Percentiles rank a stretch among this genome's conserved stretches.
phyloP scores from a whole-genome alignment of 1,140 invertebrate genomes.

The Nasonia vitripennis region DNA sequence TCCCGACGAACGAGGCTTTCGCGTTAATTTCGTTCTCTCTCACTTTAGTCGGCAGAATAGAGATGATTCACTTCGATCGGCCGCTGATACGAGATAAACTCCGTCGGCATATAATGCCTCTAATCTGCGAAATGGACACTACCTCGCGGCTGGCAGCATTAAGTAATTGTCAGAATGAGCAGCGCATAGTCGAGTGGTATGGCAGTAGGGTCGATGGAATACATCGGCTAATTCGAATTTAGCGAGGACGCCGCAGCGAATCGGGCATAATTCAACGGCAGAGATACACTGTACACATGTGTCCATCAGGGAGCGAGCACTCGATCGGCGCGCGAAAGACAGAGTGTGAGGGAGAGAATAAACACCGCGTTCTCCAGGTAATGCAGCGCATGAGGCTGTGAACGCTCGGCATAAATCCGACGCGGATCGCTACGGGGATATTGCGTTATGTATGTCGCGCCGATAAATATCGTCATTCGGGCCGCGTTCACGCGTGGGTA shows the following conservation, averaged over 20 bases:
- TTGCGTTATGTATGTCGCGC: slow-evolving; percentile 11
- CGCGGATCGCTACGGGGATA: neutral
- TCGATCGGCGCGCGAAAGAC: neutral
- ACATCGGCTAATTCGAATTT: neutral
- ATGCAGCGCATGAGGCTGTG: neutral
- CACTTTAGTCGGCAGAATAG: too few species aligned
- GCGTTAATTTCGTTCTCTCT: too few species aligned
- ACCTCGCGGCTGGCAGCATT: neutral
- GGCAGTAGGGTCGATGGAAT: neutral
- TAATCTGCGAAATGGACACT: neutral
- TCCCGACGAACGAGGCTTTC: too few species aligned
- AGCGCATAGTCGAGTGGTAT: neutral
- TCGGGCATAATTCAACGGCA: neutral
- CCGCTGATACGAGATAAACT: neutral
- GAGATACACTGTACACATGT: neutral
- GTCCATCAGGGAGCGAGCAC: neutral
- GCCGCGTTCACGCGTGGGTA: neutral
- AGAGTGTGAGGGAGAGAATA: neutral
- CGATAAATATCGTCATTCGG: slow-evolving; percentile 34
- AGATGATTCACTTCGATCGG: too few species aligned
- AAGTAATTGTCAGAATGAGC: neutral
- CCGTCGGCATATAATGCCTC: neutral
- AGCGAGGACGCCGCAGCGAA: neutral
- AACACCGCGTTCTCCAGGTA: neutral
- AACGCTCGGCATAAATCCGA: slow-evolving; percentile 3